Evolutionary conservation across 2,797 vertebrate genomes (phyloP), one percentile per base, ranked within the genome.

Genomic region (Pseudomugil gertrudae): DNA sequence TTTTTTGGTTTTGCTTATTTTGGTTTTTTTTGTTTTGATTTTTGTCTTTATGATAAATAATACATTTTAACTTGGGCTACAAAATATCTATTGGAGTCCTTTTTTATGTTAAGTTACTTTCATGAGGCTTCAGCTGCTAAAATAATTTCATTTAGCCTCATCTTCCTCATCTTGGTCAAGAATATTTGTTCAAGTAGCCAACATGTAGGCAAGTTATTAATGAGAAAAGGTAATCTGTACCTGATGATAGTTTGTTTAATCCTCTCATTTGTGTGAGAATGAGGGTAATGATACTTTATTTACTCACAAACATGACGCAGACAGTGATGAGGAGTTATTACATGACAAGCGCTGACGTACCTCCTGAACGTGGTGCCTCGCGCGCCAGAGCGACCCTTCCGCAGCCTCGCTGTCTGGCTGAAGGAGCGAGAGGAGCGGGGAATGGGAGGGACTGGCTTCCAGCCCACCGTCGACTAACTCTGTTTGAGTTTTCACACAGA

Each of bases 371-470:
- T 27, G 59, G 70, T 30, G 32, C 17, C 10, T 26, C 27, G 19
- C 47, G 64, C 1, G 5, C n/a, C 29, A 21, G 24, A 27, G 48
- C 55, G 56, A 57, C 14, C 74, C 69, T 2, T 6, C 38, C 17
- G 57, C 43, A 35, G 63, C 64, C 48, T 54, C 43, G 3, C 59
- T 23, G 73, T 23, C 71, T 59, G 76, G 62, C n/a, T n/a, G n/a
- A n/a, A n/a, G n/a, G n/a, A n/a, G 57, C 5, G 19, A 45, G 1
- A 27, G 57, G 51, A 67, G 66, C 72, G 64, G 27, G 70, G 38
- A 30, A 26, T 30, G 66, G 40, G 61, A 67, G 76, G 81, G 72
- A 65, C 76, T 69, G 83, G 83, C 87, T 81, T 83, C 48, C 76
- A 87, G 74, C 30, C 68, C 32, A 63, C 32, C 48, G 71, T 71